Percentiles rank a stretch among this genome's conserved stretches.
Evolutionary conservation across 1,140 invertebrate genomes (phyloP).

Genomic region (Coelopa frigida): DNA sequence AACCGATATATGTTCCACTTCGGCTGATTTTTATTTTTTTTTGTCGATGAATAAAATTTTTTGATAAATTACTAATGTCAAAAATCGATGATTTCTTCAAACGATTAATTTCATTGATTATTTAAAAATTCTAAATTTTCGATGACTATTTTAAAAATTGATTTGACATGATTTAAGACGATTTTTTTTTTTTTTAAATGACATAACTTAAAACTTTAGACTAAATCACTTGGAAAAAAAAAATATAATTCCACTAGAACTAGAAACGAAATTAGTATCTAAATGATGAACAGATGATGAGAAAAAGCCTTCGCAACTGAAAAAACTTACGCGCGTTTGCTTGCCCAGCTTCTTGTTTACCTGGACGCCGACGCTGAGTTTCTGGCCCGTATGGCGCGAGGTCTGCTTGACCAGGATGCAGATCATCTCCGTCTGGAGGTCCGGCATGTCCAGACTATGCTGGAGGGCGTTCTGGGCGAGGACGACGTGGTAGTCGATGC

Average conservation of each 20-base stretch:
- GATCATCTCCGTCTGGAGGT: constrained; percentile 87
- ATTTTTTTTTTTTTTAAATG: no score
- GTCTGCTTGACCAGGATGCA: constrained; percentile 89
- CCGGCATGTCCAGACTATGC: constrained; percentile 78
- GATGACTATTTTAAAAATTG: no score
- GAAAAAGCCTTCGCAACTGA: constrained; percentile 53
- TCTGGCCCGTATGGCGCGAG: constrained; percentile 75
- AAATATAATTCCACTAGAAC: constrained; percentile 2
- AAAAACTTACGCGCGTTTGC: constrained; percentile 53
- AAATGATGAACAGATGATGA: constrained; percentile 11
- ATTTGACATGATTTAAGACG: no score
- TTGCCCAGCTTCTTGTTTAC: constrained; percentile 58
- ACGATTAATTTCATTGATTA: no score
- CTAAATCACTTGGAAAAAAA: constrained; percentile 1
- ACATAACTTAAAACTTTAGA: no score
- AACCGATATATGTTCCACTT: no score
- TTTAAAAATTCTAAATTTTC: no score
- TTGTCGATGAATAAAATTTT: no score
- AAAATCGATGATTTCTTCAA: no score
- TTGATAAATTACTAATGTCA: no score
- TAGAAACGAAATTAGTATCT: constrained; percentile 9
- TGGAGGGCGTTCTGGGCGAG: constrained; percentile 90
- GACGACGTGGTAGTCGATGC: constrained; percentile 92
- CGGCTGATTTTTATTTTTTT: no score
- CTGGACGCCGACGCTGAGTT: constrained; percentile 74